phyloP scores from a whole-genome alignment of 2,888 invertebrate genomes.

The Galerucella pusilla region DNA sequence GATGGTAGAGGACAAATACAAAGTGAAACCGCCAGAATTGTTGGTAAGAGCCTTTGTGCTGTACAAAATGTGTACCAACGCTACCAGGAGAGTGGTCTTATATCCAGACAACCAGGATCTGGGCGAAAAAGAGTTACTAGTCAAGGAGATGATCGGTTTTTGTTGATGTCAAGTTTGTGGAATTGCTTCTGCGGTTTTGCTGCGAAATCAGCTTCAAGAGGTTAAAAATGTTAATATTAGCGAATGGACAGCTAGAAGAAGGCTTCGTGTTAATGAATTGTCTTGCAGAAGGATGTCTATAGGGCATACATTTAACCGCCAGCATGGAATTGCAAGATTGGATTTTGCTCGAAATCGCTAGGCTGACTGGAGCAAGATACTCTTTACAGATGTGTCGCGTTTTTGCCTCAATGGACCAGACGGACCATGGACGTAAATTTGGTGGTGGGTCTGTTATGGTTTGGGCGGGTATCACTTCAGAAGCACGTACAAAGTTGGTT shows the following conservation, averaged over 20 bases:
- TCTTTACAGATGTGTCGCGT: not conserved
- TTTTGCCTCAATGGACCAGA: too few relatives aligned
- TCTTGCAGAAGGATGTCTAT: not conserved
- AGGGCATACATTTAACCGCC: not conserved
- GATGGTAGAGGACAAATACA: too few relatives aligned
- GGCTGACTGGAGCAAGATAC: not conserved
- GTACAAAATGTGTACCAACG: too few relatives aligned
- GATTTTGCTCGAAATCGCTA: not conserved
- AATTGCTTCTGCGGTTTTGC: too few relatives aligned
- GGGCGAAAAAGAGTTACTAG: too few relatives aligned
- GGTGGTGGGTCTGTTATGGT: not conserved
- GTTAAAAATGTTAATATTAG: not conserved
- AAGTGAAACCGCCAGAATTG: too few relatives aligned
- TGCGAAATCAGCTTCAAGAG: slow-evolving; percentile 1
- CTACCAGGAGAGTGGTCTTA: too few relatives aligned
- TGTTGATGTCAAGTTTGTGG: too few relatives aligned
- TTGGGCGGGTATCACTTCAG: not conserved
- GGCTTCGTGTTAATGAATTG: slow-evolving; percentile 6
- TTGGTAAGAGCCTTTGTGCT: too few relatives aligned
- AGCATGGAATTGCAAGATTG: not conserved
- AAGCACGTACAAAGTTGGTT: slow-evolving; percentile 24
- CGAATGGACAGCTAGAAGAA: not conserved
- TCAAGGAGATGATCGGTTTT: too few relatives aligned
- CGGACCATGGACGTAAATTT: not conserved
- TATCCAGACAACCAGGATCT: too few relatives aligned